Percentiles rank a stretch among this genome's conserved stretches.
These are phyloP conservation scores for Geophilus truncorum DNA, from an alignment of 2,888 invertebrate genomes.

Conservation along the genomic window DNA sequence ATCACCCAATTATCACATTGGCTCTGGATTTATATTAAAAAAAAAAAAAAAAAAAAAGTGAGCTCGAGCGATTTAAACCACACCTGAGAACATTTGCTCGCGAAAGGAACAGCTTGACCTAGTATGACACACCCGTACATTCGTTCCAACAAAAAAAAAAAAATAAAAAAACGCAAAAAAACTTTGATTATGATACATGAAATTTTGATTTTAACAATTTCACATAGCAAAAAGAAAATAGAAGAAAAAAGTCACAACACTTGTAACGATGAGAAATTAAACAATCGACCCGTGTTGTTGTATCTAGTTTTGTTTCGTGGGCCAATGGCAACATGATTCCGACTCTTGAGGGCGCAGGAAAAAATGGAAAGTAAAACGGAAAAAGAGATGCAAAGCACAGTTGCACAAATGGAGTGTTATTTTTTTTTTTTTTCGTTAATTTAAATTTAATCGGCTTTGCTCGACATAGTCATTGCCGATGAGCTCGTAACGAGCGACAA, in stretches of 20 bases:
- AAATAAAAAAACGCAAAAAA: too few relatives aligned
- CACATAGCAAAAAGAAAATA: not conserved
- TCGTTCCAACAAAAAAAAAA: too few relatives aligned
- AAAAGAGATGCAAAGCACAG: too few relatives aligned
- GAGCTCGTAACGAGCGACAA: conserved; percentile 13
- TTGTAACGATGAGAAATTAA: not conserved
- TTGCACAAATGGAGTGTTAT: too few relatives aligned
- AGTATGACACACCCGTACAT: conserved; percentile 10
- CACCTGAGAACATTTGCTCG: conserved; percentile 2
- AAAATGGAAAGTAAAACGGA: too few relatives aligned
- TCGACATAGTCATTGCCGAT: not conserved
- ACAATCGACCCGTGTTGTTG: too few relatives aligned
- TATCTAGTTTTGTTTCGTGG: not conserved
- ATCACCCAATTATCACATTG: not conserved
- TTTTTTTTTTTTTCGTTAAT: not conserved
- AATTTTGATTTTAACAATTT: conserved; percentile 2
- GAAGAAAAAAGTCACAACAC: not conserved
- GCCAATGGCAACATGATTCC: not conserved
- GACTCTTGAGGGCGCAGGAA: too few relatives aligned
- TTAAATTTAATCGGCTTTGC: not conserved
- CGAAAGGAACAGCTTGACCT: conserved; percentile 4
- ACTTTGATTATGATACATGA: not conserved
- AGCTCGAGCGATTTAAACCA: not conserved
- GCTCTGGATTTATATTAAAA: too few relatives aligned
- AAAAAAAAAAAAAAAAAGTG: too few relatives aligned